phyloP scores from a whole-genome alignment of 2,797 vertebrate genomes.

The Rhabdophis nuchalis region DNA sequence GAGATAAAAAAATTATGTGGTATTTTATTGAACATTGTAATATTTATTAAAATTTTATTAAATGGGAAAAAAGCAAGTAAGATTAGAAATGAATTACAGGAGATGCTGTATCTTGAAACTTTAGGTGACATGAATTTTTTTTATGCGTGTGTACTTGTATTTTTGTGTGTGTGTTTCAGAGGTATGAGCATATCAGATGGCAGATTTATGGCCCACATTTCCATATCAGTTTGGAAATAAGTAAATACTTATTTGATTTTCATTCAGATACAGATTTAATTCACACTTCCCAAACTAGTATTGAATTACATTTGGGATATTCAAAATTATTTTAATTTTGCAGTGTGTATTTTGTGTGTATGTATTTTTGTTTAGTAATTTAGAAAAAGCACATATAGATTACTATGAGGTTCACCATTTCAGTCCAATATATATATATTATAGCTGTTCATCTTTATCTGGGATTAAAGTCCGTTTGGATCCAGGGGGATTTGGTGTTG shows the following conservation, averaged over 20 bases:
- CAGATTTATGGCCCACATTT: not conserved
- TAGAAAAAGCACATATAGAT: not conserved
- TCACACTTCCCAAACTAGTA: not conserved
- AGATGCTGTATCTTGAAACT: not conserved
- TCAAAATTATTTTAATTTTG: not conserved
- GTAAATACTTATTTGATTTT: not conserved
- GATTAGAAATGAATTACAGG: not conserved
- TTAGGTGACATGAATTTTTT: not conserved
- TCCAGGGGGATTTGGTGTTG: not conserved
- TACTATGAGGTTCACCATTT: not conserved
- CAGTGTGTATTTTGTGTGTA: not conserved
- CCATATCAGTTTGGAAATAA: not conserved
- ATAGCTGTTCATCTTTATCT: not conserved
- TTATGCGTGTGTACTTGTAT: not conserved
- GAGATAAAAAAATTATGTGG: slow-evolving; percentile 5
- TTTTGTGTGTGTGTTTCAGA: not conserved
- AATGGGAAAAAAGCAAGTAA: not conserved
- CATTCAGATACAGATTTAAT: not conserved
- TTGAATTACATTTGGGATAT: not conserved
- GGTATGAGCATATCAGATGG: not conserved
- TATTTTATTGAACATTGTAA: not conserved
- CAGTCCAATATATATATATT: not conserved
- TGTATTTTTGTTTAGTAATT: not conserved
- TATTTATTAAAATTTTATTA: not conserved
- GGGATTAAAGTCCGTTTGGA: not conserved